These are phyloP conservation scores for Tethya wilhelma DNA, from an alignment of 37 sponge, comb jelly and placozoan genomes.

Conservation along the genomic window DNA sequence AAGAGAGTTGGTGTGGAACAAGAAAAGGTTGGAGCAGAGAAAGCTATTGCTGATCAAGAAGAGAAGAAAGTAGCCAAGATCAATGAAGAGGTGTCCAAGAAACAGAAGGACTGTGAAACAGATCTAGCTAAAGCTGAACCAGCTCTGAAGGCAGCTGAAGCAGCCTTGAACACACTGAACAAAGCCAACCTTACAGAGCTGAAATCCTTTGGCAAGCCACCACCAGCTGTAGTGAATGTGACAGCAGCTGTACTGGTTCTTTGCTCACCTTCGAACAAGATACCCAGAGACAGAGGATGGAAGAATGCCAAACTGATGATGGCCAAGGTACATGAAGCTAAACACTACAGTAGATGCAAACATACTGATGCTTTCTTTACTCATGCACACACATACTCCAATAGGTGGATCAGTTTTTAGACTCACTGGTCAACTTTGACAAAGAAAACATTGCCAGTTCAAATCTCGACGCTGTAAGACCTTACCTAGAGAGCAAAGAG, in stretches of 20 bases:
- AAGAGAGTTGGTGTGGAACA: conserved; percentile 96
- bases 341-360: no score
- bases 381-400: no score
- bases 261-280: conserved; percentile 81
- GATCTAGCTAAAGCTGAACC: conserved; percentile 98
- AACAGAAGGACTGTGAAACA: conserved; percentile 90
- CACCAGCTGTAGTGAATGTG: conserved; percentile 94
- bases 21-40: conserved; percentile 95
- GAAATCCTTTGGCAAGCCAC: conserved; percentile 98
- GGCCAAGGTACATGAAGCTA: no score
- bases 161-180: conserved; percentile 96
- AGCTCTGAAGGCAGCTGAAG: conserved; percentile 89
- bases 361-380: no score
- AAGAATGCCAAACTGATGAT: conserved; percentile 85
- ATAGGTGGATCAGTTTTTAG: conserved; percentile 96
- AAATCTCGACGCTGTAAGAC: conserved; percentile 86
- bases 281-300: conserved; percentile 96
- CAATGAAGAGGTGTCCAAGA: conserved; percentile 86
- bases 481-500: conserved; percentile 86
- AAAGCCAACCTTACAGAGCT: conserved; percentile 95
- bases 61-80: conserved; percentile 97
- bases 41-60: conserved; percentile 96
- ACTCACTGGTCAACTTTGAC: conserved; percentile 88
- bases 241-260: conserved; percentile 95
- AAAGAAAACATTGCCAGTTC: conserved; percentile 92